Percentiles rank a stretch among this genome's conserved stretches.
Conservation (phyloP, 37 sponge, comb jelly and placozoan genomes). For the Hormiphora californensis region DNA sequence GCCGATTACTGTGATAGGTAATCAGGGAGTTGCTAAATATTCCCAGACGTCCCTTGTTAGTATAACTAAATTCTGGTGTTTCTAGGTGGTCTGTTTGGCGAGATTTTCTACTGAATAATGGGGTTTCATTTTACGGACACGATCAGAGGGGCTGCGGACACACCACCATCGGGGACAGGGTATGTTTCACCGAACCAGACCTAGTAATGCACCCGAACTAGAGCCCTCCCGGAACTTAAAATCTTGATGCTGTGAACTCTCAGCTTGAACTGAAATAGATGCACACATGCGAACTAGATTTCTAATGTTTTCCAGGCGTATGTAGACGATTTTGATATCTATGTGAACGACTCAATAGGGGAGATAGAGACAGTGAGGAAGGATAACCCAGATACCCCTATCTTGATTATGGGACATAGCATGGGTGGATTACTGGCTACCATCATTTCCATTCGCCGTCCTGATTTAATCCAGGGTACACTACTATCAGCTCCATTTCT, state of each 20-base stretch:
- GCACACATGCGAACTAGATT: no score
- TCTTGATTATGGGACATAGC: constrained; percentile 38
- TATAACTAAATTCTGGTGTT: no score
- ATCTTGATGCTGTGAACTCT: neutral
- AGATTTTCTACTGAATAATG: neutral
- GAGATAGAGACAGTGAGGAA: constrained; percentile 14
- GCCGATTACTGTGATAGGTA: constrained; percentile 21
- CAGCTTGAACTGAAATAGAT: neutral
- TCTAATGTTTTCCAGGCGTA: constrained; percentile 48
- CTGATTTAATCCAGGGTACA: constrained; percentile 18
- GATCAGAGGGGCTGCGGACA: constrained; percentile 33
- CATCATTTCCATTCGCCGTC: neutral
- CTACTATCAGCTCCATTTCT: constrained; percentile 31
- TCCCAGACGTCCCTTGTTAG: no score
- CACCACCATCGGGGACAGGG: neutral
- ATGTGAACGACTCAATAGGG: neutral
- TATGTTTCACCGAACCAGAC: neutral
- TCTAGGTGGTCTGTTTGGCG: neutral
- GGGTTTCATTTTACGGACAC: constrained; percentile 16
- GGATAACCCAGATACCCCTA: constrained; percentile 25
- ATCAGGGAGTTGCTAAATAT: no score
- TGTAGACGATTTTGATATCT: constrained; percentile 18
- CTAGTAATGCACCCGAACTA: neutral
- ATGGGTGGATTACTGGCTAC: constrained; percentile 28
- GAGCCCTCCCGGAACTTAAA: neutral